Evolutionary conservation across 2,888 invertebrate species (phyloP), one percentile per base, ranked within the genome.

Genomic region (Philhelius pedissequus): DNA sequence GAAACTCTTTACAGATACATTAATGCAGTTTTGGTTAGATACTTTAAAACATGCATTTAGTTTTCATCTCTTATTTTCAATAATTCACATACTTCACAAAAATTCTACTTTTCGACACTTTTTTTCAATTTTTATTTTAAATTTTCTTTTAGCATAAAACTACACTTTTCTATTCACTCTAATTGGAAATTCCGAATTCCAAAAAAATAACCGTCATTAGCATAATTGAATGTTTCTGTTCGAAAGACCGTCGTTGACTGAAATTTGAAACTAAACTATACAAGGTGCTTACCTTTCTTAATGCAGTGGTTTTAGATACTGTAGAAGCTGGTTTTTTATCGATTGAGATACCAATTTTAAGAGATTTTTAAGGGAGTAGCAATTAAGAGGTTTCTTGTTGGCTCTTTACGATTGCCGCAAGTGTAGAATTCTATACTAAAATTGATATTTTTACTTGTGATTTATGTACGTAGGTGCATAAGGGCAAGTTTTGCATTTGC

Each of bases 231-330:
- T 45, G 35, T 68, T 62, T 40, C 40, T 54, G 76, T 71, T 76
- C 68, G 84, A 76, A 71, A 71, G 75, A 68, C 80, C 84, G 75
- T 76, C 84, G 80, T 79, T 52, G 66, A 84, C 83, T 83, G 69
- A 64, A 50, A n/a, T n/a, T n/a, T n/a, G n/a, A n/a, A n/a, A n/a
- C n/a, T n/a, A n/a, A n/a, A 38, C 38, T 30, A 38, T 48, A 62
- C 22, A 62, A 62, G 60, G 56, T 35, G 25, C 52, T 13, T 35
- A 48, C 40, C 69, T 56, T 54, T 27, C 35, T 22, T 62, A 45
- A 40, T 52, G 48, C 68, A 69, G 60, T 69, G 18, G 50, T 45
- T 54, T 43, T 5, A 27, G 22, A 58, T 32, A 74, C 64, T 43
- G 56, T 62, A 1, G 15, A 52, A 66, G 48, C 52, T 38, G 13